Percentiles rank a stretch among this genome's conserved stretches.
phyloP scores from a whole-genome alignment of 2,113 vertebrate species.

The Pelobates fuscus region DNA sequence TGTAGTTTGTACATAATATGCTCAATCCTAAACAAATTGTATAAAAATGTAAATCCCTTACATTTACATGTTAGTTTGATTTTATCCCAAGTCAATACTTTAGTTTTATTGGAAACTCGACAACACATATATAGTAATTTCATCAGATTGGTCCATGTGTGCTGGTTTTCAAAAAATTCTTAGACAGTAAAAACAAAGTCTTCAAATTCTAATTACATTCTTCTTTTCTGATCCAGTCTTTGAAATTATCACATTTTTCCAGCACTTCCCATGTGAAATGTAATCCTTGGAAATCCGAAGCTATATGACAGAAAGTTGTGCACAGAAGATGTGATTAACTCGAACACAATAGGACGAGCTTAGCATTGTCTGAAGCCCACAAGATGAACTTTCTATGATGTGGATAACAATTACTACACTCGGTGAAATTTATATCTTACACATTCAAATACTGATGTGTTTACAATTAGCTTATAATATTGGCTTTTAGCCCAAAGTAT shows the following conservation, averaged over 20 bases:
- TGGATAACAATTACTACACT: background rate
- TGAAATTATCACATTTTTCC: conserved; percentile 37
- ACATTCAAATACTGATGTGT: too few relatives aligned
- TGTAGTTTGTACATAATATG: too few relatives aligned
- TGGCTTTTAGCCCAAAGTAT: too few relatives aligned
- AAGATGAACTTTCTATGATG: background rate
- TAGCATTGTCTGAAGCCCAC: background rate
- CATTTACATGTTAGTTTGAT: too few relatives aligned
- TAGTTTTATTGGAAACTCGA: too few relatives aligned
- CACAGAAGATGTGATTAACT: conserved; percentile 17
- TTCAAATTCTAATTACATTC: conserved; percentile 11
- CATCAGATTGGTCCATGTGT: too few relatives aligned
- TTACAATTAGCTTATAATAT: too few relatives aligned
- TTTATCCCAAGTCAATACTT: too few relatives aligned
- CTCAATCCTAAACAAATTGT: too few relatives aligned
- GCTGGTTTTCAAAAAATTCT: background rate
- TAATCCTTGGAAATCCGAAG: conserved; percentile 26
- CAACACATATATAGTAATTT: too few relatives aligned
- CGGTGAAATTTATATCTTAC: too few relatives aligned
- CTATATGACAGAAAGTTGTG: conserved; percentile 16
- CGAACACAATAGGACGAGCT: background rate
- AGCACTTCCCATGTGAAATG: conserved; percentile 25
- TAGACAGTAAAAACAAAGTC: conserved; percentile 2
- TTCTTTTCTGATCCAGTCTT: background rate
- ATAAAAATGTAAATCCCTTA: too few relatives aligned